These are phyloP conservation scores for Leuciscus idus DNA, from an alignment of 2,113 vertebrate species.

Conservation along the genomic window DNA sequence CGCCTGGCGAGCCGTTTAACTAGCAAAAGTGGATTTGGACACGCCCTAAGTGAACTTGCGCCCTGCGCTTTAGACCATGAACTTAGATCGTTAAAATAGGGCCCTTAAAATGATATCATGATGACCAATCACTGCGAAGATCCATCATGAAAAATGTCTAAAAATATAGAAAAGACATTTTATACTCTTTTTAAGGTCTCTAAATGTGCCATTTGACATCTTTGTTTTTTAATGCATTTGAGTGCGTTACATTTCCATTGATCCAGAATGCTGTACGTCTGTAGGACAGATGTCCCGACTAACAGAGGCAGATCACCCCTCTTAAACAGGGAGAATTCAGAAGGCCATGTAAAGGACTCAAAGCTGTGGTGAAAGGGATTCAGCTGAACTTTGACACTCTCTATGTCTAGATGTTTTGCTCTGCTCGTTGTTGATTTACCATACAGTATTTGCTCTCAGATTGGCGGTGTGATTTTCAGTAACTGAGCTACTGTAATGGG, in stretches of 20 bases:
- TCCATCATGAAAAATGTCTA: no score
- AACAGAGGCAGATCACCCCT: background rate
- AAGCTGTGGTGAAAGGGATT: constrained; percentile 3
- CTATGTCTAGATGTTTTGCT: background rate
- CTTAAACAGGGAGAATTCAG: constrained; percentile 6
- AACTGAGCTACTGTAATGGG: background rate
- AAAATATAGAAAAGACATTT: background rate
- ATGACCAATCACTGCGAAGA: no score
- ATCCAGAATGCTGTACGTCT: background rate
- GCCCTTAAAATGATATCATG: no score
- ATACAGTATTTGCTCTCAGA: constrained; percentile 5
- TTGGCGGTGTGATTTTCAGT: background rate
- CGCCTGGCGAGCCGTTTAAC: no score
- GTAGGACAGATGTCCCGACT: constrained; percentile 25
- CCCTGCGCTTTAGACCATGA: no score
- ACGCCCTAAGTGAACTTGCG: no score
- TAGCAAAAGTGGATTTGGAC: no score
- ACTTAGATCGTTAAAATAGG: no score
- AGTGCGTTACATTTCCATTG: background rate
- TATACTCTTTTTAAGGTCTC: background rate
- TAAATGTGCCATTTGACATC: no score
- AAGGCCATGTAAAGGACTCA: constrained; percentile 16
- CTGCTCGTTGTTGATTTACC: constrained; percentile 26
- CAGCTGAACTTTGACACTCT: constrained; percentile 17
- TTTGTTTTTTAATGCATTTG: background rate